Percentiles rank a stretch among this genome's conserved stretches.
phyloP scores from a whole-genome alignment of 2,113 vertebrate genomes.

The Pseudois nayaur region DNA sequence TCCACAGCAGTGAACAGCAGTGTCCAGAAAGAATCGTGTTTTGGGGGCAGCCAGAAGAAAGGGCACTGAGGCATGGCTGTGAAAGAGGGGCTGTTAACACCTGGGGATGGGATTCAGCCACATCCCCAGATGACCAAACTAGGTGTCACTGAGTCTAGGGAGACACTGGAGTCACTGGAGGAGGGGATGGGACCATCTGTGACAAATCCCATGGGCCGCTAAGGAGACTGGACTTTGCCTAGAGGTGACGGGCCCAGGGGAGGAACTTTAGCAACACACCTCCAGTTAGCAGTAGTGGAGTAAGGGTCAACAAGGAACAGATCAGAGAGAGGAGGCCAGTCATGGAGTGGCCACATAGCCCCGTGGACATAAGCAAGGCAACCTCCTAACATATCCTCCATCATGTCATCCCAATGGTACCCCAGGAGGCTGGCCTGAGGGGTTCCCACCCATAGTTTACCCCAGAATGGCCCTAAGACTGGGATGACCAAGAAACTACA shows the following conservation, averaged over 20 bases:
- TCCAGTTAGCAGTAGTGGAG: neutral
- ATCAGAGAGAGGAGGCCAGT: neutral
- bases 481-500: neutral
- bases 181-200: rapidly evolving
- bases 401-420: neutral
- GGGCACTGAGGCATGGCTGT: neutral
- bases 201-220: neutral
- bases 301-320: neutral
- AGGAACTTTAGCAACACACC: neutral
- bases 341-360: neutral
- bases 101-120: neutral
- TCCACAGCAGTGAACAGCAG: neutral
- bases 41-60: neutral
- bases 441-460: neutral
- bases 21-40: neutral
- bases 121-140: neutral
- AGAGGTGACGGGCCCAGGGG: rapidly evolving
- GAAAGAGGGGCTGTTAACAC: neutral
- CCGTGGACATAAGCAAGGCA: rapidly evolving
- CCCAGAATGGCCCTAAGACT: neutral
- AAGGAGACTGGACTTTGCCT: neutral
- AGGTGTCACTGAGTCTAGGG: neutral
- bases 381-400: neutral
- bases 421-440: neutral
- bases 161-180: neutral